phyloP scores from a whole-genome alignment of 2,797 vertebrate genomes.

The Pseudocheirus occidentalis region DNA sequence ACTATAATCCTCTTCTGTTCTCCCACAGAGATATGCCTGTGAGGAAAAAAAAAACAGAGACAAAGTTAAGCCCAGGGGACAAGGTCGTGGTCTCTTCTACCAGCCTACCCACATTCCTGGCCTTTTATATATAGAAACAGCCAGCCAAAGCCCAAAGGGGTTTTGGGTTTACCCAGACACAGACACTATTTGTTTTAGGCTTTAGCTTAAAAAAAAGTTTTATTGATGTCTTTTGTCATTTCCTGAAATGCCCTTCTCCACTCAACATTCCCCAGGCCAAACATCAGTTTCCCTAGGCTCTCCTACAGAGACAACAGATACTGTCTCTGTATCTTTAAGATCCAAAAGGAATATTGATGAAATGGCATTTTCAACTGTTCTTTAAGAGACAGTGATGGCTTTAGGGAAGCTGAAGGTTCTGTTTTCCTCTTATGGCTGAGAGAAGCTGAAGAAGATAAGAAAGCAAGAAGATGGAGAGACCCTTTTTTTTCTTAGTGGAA shows the following conservation, averaged over 20 bases:
- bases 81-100: background rate
- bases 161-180: background rate
- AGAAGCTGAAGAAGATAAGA: background rate
- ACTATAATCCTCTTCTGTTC: background rate
- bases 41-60: background rate
- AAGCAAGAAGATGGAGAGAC: background rate
- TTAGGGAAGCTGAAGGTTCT: background rate
- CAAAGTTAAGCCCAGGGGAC: background rate
- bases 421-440: background rate
- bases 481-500: background rate
- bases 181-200: background rate
- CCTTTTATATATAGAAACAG: background rate
- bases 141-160: background rate
- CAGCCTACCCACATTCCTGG: background rate
- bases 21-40: background rate
- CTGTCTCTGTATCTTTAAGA: background rate
- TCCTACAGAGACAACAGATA: background rate
- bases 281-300: background rate
- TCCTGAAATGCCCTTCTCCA: background rate
- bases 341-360: background rate
- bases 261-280: background rate
- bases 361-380: background rate
- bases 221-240: background rate
- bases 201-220: background rate
- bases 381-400: background rate